These are phyloP conservation scores for Apantesis nais DNA, from an alignment of 2,888 invertebrate genomes.

Conservation along the genomic window DNA sequence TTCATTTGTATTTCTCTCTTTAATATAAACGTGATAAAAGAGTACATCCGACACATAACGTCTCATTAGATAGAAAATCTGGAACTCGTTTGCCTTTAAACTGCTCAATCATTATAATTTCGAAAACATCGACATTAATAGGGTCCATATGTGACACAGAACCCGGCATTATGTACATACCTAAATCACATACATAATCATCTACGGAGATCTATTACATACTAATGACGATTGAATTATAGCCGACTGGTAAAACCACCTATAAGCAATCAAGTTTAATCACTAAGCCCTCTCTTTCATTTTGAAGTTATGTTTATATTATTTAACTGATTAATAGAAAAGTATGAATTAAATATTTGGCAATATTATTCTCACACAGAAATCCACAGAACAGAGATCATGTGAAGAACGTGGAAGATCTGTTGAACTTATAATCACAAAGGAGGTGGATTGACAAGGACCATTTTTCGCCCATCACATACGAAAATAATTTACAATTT, in stretches of 20 bases:
- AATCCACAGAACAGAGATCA: too few relatives aligned
- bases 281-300: not conserved
- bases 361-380: not conserved
- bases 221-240: conserved; percentile 5
- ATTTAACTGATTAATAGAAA: not conserved
- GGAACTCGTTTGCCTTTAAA: conserved; percentile 43
- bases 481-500: too few relatives aligned
- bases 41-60: conserved; percentile 21
- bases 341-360: not conserved
- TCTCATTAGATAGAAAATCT: conserved; percentile 40
- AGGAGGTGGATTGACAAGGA: too few relatives aligned
- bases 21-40: conserved; percentile 13
- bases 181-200: conserved; percentile 4
- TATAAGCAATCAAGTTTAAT: not conserved
- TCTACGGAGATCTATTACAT: not conserved
- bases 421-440: not conserved
- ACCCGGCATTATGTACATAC: conserved; percentile 7
- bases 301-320: not conserved
- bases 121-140: conserved; percentile 22
- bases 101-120: conserved; percentile 39
- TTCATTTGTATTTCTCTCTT: conserved; percentile 2
- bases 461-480: too few relatives aligned
- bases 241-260: not conserved
- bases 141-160: conserved; percentile 22
- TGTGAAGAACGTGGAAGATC: too few relatives aligned